These are phyloP conservation scores for Julus scanicus DNA, from an alignment of 2,888 invertebrate genomes.

Conservation along the genomic window DNA sequence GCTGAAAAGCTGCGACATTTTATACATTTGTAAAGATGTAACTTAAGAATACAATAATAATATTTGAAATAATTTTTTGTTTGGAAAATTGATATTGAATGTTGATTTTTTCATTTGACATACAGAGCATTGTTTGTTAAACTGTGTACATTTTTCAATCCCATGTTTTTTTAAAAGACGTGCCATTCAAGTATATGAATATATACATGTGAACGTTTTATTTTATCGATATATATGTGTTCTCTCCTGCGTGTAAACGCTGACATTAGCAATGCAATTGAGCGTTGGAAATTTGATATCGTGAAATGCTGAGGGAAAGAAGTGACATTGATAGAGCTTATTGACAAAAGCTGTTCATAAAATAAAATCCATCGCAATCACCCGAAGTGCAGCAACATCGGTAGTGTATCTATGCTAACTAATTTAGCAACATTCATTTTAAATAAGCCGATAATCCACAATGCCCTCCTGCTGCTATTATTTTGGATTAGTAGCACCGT, in stretches of 20 bases:
- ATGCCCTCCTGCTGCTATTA: slow-evolving; percentile 23
- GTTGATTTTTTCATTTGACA: background rate
- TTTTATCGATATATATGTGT: background rate
- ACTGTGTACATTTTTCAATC: background rate
- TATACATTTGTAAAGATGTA: background rate
- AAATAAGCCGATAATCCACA: slow-evolving; percentile 39
- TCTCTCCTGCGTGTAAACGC: background rate
- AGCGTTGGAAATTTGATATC: background rate
- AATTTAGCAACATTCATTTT: slow-evolving; percentile 35
- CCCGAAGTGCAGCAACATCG: slow-evolving; percentile 20
- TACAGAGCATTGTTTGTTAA: background rate
- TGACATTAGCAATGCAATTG: slow-evolving; percentile 31
- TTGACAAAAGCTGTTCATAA: slow-evolving; percentile 42
- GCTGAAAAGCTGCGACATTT: too few species aligned
- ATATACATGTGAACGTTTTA: background rate
- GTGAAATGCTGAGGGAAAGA: slow-evolving; percentile 30
- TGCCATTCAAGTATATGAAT: background rate
- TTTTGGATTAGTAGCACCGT: slow-evolving; percentile 8
- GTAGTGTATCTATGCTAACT: slow-evolving; percentile 8
- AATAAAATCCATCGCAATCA: slow-evolving; percentile 40
- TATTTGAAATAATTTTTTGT: background rate
- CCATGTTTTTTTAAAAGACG: background rate
- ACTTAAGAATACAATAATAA: background rate
- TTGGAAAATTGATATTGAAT: background rate
- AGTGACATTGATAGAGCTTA: slow-evolving; percentile 43